A percentile compares a stretch with the other conserved stretches of the same genome.
phyloP scores from a whole-genome alignment of 2,113 vertebrate genomes.

The Heteronetta atricapilla region DNA sequence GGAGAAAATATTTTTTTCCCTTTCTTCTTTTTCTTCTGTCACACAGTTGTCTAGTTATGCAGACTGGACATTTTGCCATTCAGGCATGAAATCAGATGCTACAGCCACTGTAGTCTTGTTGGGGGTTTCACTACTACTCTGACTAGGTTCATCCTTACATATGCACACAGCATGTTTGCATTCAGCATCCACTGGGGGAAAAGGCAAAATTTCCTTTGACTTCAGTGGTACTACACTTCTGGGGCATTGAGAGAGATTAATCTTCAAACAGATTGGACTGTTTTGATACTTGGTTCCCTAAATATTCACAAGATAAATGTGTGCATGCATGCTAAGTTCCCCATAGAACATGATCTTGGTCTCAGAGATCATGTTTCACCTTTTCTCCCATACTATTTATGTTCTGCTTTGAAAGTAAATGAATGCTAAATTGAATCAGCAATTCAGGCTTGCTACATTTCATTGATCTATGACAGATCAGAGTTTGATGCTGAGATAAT shows the following conservation, averaged over 20 bases:
- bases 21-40: background rate
- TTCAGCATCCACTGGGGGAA: background rate
- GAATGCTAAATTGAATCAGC: conserved; percentile 64
- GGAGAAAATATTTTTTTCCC: background rate
- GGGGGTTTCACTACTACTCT: background rate
- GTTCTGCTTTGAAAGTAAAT: conserved; percentile 62
- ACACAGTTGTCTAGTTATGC: background rate
- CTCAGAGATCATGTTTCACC: conserved; percentile 9
- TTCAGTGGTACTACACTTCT: background rate
- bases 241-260: background rate
- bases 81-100: background rate
- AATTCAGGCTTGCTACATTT: conserved; percentile 46
- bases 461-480: conserved; percentile 67
- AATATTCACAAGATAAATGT: background rate
- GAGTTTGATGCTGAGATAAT: conserved; percentile 57
- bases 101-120: background rate
- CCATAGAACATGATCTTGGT: background rate
- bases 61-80: background rate
- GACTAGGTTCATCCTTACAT: rapidly evolving
- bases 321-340: background rate
- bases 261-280: background rate
- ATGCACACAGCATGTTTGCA: background rate
- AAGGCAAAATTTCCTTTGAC: conserved; percentile 2
- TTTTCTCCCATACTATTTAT: conserved; percentile 54
- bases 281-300: background rate